Percentiles rank a stretch among this genome's conserved stretches.
Evolutionary conservation across 2,113 vertebrate genomes (phyloP).

Genomic region (Sturnira hondurensis): DNA sequence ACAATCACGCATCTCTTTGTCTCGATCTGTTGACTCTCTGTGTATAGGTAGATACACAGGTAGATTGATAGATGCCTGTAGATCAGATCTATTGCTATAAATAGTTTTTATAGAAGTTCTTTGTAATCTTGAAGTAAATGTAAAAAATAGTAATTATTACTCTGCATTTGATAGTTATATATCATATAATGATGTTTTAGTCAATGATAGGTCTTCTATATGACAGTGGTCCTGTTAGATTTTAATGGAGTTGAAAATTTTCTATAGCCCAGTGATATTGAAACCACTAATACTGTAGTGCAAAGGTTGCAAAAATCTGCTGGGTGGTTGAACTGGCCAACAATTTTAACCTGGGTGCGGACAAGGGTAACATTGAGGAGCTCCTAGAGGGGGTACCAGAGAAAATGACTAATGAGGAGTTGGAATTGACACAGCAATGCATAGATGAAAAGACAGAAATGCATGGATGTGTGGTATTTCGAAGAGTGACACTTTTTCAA

Average conservation of each 20-base stretch:
- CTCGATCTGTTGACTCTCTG: background rate
- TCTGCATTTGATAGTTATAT: background rate
- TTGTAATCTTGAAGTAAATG: background rate
- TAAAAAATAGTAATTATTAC: background rate
- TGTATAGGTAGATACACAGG: background rate
- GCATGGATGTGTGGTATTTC: background rate
- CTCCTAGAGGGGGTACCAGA: background rate
- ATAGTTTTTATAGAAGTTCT: background rate
- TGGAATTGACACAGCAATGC: background rate
- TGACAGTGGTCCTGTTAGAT: too few relatives aligned
- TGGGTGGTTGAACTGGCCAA: background rate
- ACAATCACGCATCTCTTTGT: background rate
- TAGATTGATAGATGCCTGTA: background rate
- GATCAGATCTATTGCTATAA: background rate
- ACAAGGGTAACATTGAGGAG: background rate
- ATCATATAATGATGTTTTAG: background rate
- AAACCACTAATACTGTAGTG: background rate
- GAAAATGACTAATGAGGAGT: background rate
- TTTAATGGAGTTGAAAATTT: background rate
- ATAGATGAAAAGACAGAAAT: background rate
- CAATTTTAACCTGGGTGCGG: background rate
- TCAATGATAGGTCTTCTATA: background rate
- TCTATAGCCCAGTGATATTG: too few relatives aligned
- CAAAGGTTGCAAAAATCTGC: background rate
- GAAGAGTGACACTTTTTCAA: background rate